Conservation (phyloP, 2,113 vertebrate genomes). For the Brevimyrus niger region DNA sequence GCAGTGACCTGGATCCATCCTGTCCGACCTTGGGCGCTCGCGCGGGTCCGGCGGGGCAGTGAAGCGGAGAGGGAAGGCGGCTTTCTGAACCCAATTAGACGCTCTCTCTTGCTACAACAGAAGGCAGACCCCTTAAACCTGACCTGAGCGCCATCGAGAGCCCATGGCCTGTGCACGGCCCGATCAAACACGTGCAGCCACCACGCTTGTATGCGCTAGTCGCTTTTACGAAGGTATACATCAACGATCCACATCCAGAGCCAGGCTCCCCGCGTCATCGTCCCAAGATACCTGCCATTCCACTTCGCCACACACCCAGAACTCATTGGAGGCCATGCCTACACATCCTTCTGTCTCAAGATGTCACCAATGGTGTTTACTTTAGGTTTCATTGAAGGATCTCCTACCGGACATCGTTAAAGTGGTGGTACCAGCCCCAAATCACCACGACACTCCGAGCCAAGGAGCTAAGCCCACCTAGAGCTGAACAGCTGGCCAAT, state of each 20-base stretch:
- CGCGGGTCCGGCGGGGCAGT: neutral
- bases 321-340: neutral
- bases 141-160: neutral
- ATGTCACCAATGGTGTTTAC: neutral
- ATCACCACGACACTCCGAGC: neutral
- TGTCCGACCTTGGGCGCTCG: neutral
- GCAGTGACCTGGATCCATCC: slow-evolving; percentile 9
- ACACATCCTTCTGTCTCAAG: neutral
- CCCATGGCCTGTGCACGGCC: neutral
- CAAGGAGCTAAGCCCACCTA: neutral
- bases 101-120: neutral
- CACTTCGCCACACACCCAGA: neutral
- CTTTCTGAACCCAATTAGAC: neutral
- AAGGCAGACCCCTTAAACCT: neutral
- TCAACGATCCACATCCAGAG: neutral
- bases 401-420: neutral
- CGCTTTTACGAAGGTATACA: neutral
- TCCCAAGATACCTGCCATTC: neutral
- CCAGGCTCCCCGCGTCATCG: neutral
- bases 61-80: neutral
- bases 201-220: neutral
- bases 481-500: neutral
- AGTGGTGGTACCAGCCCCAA: neutral
- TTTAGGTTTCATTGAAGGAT: neutral
- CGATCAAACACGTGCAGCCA: neutral